phyloP scores from a whole-genome alignment of 2,888 invertebrate genomes.

The Agrenia bidenticulata region DNA sequence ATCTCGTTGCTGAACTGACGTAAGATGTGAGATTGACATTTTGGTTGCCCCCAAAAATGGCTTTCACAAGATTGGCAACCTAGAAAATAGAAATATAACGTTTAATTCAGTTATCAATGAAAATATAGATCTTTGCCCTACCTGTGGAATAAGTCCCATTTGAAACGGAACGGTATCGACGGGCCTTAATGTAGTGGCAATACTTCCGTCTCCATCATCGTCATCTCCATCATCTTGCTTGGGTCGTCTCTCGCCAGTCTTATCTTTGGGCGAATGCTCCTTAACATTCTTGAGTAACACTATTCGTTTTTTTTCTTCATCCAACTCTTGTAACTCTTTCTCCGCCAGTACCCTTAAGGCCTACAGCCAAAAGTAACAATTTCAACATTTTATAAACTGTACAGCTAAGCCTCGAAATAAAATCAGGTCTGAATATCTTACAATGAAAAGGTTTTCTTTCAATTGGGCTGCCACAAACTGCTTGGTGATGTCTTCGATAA shows the following conservation, averaged over 20 bases:
- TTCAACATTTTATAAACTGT: too few species aligned
- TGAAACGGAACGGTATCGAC: slow-evolving; percentile 29
- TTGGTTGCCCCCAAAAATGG: slow-evolving; percentile 49
- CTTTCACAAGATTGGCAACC: slow-evolving; percentile 51
- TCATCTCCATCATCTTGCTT: slow-evolving; percentile 42
- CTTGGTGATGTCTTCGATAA: slow-evolving; percentile 40
- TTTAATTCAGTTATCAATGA: too few species aligned
- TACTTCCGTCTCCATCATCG: slow-evolving; percentile 33
- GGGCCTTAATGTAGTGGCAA: slow-evolving; percentile 14
- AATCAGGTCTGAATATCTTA: slow-evolving; percentile 19
- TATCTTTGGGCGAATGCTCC: not conserved
- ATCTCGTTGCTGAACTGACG: slow-evolving; percentile 43
- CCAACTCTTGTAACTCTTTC: slow-evolving; percentile 36
- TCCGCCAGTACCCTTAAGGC: slow-evolving; percentile 50
- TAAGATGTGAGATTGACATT: slow-evolving; percentile 50
- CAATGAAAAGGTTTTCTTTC: slow-evolving; percentile 51
- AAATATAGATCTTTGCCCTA: too few species aligned
- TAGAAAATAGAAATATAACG: slow-evolving; percentile 25
- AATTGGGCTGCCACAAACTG: slow-evolving; percentile 50
- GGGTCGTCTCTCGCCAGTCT: too few species aligned
- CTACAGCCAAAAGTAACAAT: slow-evolving; percentile 35
- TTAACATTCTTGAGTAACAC: not conserved
- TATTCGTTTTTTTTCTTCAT: not conserved
- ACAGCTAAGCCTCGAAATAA: too few species aligned
- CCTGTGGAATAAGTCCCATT: slow-evolving; percentile 44